Evolutionary conservation across 2,113 vertebrate species (phyloP).

Genomic region (Bos indicus): DNA sequence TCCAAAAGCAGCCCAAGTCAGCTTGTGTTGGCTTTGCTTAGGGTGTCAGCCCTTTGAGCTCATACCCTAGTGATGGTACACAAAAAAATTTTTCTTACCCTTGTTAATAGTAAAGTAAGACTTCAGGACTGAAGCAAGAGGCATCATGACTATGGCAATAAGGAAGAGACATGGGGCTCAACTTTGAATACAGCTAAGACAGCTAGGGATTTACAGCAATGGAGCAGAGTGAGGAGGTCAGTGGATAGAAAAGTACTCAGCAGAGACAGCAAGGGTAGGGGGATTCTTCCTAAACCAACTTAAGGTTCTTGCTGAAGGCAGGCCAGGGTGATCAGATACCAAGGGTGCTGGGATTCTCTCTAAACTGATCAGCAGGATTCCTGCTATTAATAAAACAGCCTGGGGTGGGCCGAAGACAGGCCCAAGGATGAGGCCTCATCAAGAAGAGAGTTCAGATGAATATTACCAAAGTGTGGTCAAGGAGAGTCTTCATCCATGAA

Average conservation of each 20-base stretch:
- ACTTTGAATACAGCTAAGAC: not conserved
- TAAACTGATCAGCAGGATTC: not conserved
- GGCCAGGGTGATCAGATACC: not conserved
- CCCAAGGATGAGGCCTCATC: fast-evolving
- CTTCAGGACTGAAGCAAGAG: not conserved
- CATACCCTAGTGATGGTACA: not conserved
- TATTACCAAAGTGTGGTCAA: not conserved
- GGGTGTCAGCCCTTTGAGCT: not conserved
- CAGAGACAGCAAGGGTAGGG: not conserved
- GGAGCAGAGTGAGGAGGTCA: not conserved
- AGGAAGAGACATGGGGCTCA: not conserved
- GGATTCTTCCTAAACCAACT: not conserved
- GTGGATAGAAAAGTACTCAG: not conserved
- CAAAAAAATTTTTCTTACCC: not conserved
- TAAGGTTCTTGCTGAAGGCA: not conserved
- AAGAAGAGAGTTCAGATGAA: not conserved
- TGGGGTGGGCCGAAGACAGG: not conserved
- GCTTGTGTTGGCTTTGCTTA: not conserved
- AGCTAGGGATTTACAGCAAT: not conserved
- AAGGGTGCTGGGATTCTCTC: not conserved
- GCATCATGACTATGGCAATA: not conserved
- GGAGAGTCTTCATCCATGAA: not conserved
- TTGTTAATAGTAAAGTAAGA: not conserved
- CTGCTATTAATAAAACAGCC: not conserved
- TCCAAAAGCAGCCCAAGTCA: not conserved